Evolutionary conservation across 2,888 invertebrate genomes (phyloP), one percentile per base, ranked within the genome.

Genomic region (Archips crataeganus): DNA sequence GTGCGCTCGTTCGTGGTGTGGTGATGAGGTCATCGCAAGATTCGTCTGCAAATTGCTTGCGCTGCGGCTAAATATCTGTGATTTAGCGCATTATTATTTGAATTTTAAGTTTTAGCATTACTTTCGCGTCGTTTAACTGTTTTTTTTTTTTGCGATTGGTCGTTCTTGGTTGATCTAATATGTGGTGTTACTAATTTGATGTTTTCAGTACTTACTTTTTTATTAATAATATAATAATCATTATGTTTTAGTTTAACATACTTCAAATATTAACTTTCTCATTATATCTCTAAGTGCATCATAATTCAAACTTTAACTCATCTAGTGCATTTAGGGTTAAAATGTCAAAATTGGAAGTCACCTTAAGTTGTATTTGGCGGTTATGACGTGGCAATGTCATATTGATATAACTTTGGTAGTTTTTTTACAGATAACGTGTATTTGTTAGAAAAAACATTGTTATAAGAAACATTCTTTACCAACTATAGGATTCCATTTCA

Each of bases 11-110:
- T 72, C 71, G 63, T 70, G 65, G 68, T 70, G 63, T 70, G 65
- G 68, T 69, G 80, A 75, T 90, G 89, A 90, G 84, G 82, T 90
- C 89, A 90, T 82, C 86, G 81, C 75, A 77, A 77, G 76, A 82
- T 74, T 78, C 78, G 67, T 75, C 75, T 60, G 68, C 60, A 62
- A 69, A 68, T 70, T 60, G 71, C 67, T 63, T 61, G 60, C 67
- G 74, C 68, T 81, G 79, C 77, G 71, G 75, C 77, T 57, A 76
- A 74, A 66, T 74, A 68, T 61, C 45, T 47, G 54, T 36, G 62
- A 47, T 67, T 57, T 23, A 71, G 57, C 36, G 45, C 11, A 15
- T 23, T 64, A 36, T 47, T 34, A 42, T 42, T 42, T 62, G 3
- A 3, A 10, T 42, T 62, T 36, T 10, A 57, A 32, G 57, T 13